Evolutionary conservation across 2,113 vertebrate genomes (phyloP), one percentile per base, ranked within the genome.

Genomic region (Ifrita kowaldi): DNA sequence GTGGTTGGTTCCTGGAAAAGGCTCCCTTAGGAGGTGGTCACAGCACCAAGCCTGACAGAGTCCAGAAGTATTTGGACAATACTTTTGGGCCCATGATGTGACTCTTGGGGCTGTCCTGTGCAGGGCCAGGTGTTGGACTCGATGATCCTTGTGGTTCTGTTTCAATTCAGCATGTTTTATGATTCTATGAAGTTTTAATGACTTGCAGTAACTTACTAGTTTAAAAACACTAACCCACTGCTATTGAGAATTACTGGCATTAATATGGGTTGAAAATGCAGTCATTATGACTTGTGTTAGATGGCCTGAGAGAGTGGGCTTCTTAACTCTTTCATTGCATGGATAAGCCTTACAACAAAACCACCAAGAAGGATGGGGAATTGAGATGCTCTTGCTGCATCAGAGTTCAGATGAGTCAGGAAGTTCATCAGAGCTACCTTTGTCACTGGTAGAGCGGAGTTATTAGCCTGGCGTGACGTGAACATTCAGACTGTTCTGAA

Each of bases 381-480:
- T 19, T 53, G 20, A 53, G 62, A 16, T 49, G 16, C 11, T n/a
- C 3, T 59, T 3, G 6, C 27, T 79, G 19, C 24, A 35, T 70
- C 18, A 13, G 32, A 8, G 22, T 41, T 57, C 28, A 42, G 4
- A 7, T 44, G 60, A 33, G 10, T 46, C 4, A 22, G 42, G 35
- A 53, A 15, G 28, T 39, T 74, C 14, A 3, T 7, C 24, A 59
- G 44, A 62, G 32, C n/a, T 49, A 41, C 10, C 7, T 23, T 22
- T 78, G 33, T 30, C 32, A 13, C 46, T 3, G 4, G 20, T 7
- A 39, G 44, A 64, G 32, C 3, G 2, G 39, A 50, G n/a, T 35
- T 17, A 15, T 21, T 39, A 60, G 41, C 49, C 63, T 60, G 20
- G 23, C 0, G 0, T 63, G 53, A 64, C 3, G 1, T 4, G 7